Percentiles rank a stretch among this genome's conserved stretches.
phyloP scores from a whole-genome alignment of 2,888 invertebrate species.

The Ennomos fuscantarius region DNA sequence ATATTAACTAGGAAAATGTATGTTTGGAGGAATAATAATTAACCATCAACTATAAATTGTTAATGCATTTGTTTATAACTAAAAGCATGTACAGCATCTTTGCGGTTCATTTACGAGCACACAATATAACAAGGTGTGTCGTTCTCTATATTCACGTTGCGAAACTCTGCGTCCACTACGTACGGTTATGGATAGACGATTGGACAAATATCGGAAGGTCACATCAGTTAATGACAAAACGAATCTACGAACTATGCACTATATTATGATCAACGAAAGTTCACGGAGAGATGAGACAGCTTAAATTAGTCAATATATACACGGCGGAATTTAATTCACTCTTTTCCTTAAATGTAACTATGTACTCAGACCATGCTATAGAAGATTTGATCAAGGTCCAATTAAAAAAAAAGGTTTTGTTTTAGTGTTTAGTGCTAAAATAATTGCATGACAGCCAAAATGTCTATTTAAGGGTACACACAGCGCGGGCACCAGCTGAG shows the following conservation, averaged over 20 bases:
- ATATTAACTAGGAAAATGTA: too few relatives aligned
- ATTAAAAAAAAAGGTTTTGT: too few relatives aligned
- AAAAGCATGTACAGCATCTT: slow-evolving; percentile 11
- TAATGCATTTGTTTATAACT: not conserved
- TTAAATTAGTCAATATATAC: not conserved
- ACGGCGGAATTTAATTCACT: not conserved
- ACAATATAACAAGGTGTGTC: slow-evolving; percentile 33
- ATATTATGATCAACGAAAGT: not conserved
- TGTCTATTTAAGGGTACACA: too few relatives aligned
- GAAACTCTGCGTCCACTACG: slow-evolving; percentile 37
- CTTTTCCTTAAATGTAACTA: too few relatives aligned
- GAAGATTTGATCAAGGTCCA: too few relatives aligned
- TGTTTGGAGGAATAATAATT: too few relatives aligned
- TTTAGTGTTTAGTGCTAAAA: too few relatives aligned
- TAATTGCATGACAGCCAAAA: too few relatives aligned
- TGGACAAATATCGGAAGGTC: slow-evolving; percentile 48
- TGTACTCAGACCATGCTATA: too few relatives aligned
- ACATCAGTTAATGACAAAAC: slow-evolving; percentile 27
- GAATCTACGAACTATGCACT: slow-evolving; percentile 4
- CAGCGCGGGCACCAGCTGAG: too few relatives aligned
- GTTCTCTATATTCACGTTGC: slow-evolving; percentile 35
- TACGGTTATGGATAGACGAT: slow-evolving; percentile 18
- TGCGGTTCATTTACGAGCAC: slow-evolving; percentile 36
- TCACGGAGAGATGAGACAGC: not conserved
- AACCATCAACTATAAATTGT: not conserved